Base-by-base conservation (phyloP, 2,797 vertebrate species). In the Serranus cabrilla region DNA sequence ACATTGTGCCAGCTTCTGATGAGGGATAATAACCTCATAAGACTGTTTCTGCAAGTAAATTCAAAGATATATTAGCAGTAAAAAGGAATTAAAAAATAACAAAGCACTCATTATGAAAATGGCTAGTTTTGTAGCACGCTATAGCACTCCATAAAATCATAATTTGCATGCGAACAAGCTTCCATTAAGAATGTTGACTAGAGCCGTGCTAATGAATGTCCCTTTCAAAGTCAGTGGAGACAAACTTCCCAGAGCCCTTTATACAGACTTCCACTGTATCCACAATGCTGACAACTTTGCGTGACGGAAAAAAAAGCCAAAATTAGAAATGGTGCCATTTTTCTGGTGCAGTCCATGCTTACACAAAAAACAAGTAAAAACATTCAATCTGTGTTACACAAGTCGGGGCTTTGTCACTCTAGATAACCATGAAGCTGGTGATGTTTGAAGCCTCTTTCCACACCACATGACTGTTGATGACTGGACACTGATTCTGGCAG, bases 181-280 rank as follows among this genome's bases (percentile, higher is more conserved):
- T 34, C 34, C 7, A n/a, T 25, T 2, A 49, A 56, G 37, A 50
- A 18, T 10, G 45, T n/a, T 31, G 21, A 58, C 20, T 39, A 25
- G 11, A 18, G 46, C 7, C 37, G 8, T 34, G 39, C 27, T 54
- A 46, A 8, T 60, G 21, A 42, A 50, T 17, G 31, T 65, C 8
- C 62, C 18, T 54, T 31, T 55, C 20, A 52, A 71, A 12, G 20
- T 34, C 5, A 3, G 17, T 16, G 25, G 5, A 21, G n/a, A 46
- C 31, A n/a, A 63, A 52, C 27, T 47, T n/a, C 25, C 11, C 11
- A 2, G 3, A 72, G 17, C 5, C 9, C 18, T 57, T 63, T 49
- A 47, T 40, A 49, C 21, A 71, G 14, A 39, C 1, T 66, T 16
- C 34, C n/a, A n/a, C 31, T 62, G 20, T 61, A 52, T 62, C 18